phyloP scores from a whole-genome alignment of 1,140 invertebrate genomes.

The Procambarus virginalis region DNA sequence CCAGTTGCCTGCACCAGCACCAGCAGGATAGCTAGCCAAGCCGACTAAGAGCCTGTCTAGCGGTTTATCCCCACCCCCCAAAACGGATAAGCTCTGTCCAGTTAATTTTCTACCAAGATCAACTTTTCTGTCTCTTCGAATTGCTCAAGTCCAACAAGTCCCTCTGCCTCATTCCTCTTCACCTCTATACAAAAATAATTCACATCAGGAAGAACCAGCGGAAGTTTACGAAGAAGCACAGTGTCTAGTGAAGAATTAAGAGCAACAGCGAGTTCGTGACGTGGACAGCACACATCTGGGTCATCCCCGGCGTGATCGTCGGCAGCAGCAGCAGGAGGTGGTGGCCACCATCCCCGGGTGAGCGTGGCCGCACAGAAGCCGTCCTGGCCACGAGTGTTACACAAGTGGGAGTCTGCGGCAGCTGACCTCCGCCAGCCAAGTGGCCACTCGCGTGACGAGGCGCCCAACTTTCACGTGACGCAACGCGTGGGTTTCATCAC shows the following conservation, averaged over 20 bases:
- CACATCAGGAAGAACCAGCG: background rate
- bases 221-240: background rate
- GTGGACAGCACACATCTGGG: constrained; percentile 51
- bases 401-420: constrained; percentile 39
- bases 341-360: constrained; percentile 18
- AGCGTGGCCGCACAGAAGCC: constrained; percentile 9
- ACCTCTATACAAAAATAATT: background rate
- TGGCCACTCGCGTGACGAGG: constrained; percentile 44
- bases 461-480: constrained; percentile 57
- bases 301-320: constrained; percentile 39
- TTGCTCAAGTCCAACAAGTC: constrained; percentile 36
- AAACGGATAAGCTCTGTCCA: background rate
- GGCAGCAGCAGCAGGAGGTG: background rate
- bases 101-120: background rate
- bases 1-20: background rate
- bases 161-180: background rate
- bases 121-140: background rate
- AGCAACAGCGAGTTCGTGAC: constrained; percentile 46
- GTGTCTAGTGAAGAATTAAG: constrained; percentile 18
- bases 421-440: constrained; percentile 44
- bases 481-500: constrained; percentile 55
- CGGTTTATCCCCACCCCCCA: background rate
- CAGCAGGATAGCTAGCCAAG: constrained; percentile 23
- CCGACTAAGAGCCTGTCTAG: constrained; percentile 27
- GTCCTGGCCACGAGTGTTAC: constrained; percentile 26